phyloP scores from a whole-genome alignment of 1,140 invertebrate species.

The Vollenhovia emeryi region DNA sequence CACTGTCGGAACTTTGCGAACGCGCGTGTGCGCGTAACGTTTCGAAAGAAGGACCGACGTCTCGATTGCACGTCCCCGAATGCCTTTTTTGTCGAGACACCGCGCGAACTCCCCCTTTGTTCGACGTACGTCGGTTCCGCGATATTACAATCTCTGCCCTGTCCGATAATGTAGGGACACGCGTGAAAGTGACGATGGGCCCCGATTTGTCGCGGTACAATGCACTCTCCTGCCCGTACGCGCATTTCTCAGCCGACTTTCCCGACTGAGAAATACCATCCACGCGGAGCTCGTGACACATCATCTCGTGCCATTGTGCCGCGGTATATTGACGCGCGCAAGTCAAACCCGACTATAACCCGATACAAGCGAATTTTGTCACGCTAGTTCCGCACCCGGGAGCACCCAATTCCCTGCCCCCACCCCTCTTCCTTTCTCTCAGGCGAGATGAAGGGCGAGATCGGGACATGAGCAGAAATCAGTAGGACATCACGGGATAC shows the following conservation, averaged over 20 bases:
- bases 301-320: slow-evolving; percentile 37
- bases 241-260: slow-evolving; percentile 37
- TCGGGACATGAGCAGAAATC: slow-evolving; percentile 64
- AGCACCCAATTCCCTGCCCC: slow-evolving; percentile 36
- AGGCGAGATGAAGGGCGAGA: slow-evolving; percentile 26
- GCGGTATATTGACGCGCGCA: slow-evolving; percentile 51
- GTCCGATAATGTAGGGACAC: slow-evolving; percentile 15
- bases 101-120: background rate
- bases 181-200: slow-evolving; percentile 19
- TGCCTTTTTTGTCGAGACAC: background rate
- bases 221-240: background rate
- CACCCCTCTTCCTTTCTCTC: background rate
- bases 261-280: slow-evolving; percentile 36
- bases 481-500: slow-evolving; percentile 74
- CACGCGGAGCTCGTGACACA: slow-evolving; percentile 27
- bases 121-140: background rate
- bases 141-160: background rate
- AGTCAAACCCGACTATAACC: slow-evolving; percentile 36
- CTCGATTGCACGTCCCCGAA: background rate
- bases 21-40: background rate
- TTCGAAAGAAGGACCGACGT: background rate
- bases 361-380: slow-evolving; percentile 27
- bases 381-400: slow-evolving; percentile 32
- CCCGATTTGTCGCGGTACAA: slow-evolving; percentile 66
- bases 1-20: background rate